Conservation (phyloP, 2,113 vertebrate species). For the Clupea harengus region DNA sequence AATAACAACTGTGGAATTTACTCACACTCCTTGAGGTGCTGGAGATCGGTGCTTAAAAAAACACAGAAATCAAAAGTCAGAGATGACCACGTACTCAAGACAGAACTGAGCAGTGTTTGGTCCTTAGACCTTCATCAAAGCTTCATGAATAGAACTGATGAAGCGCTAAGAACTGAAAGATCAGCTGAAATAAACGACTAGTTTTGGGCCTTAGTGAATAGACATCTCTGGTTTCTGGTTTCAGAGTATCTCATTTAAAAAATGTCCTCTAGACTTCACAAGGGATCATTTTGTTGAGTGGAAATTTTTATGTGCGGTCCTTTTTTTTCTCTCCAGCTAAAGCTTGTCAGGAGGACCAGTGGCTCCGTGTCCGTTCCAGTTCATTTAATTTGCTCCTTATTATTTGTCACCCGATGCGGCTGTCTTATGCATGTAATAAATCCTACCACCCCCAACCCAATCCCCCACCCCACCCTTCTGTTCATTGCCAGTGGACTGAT, state of each 20-base stretch:
- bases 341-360: background rate
- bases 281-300: background rate
- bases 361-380: background rate
- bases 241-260: background rate
- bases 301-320: background rate
- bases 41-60: background rate
- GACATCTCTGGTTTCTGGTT: background rate
- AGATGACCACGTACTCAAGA: background rate
- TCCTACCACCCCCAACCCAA: slow-evolving; percentile 6
- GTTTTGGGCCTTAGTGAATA: background rate
- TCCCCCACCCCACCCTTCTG: background rate
- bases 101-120: background rate
- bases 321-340: background rate
- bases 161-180: background rate
- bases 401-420: slow-evolving; percentile 56
- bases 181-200: background rate
- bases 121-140: background rate
- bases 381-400: slow-evolving; percentile 22
- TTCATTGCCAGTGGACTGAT: slow-evolving; percentile 21
- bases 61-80: background rate
- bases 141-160: background rate
- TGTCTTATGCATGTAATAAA: slow-evolving; percentile 53
- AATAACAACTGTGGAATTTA: background rate
- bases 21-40: background rate
- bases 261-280: background rate